These are phyloP conservation scores for Perdix hodgsoniae DNA, from an alignment of 2,797 vertebrate species.

Conservation along the genomic window DNA sequence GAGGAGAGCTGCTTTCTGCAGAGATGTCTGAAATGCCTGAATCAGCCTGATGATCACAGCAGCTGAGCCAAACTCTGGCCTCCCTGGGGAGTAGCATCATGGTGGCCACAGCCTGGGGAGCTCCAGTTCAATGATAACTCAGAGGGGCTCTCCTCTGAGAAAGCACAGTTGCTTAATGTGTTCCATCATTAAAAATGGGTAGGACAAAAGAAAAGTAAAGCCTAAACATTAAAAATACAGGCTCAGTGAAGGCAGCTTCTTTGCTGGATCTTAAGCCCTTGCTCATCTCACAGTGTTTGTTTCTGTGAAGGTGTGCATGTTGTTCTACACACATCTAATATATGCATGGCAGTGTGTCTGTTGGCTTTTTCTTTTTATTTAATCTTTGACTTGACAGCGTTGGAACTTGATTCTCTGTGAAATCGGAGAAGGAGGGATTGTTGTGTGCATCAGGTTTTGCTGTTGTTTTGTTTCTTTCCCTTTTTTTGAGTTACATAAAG, in stretches of 20 bases:
- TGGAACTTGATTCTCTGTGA: constrained; percentile 54
- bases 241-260: not conserved
- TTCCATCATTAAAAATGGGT: not conserved
- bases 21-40: not conserved
- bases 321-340: not conserved
- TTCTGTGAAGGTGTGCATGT: not conserved
- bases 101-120: not conserved
- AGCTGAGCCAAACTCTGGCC: accelerated
- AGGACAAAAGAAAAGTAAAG: not conserved
- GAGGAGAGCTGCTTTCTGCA: not conserved
- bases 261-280: not conserved
- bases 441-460: not conserved
- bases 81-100: not conserved
- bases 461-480: constrained; percentile 21
- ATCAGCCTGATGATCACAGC: not conserved
- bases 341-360: not conserved
- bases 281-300: not conserved
- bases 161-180: not conserved
- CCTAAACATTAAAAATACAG: constrained; percentile 27
- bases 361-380: constrained; percentile 39
- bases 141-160: accelerated
- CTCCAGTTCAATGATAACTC: not conserved
- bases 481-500: constrained; percentile 28
- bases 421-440: not conserved
- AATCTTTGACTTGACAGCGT: constrained; percentile 36